Evolutionary conservation across 2,797 vertebrate genomes (phyloP).

Genomic region (Notolabrus celidotus): DNA sequence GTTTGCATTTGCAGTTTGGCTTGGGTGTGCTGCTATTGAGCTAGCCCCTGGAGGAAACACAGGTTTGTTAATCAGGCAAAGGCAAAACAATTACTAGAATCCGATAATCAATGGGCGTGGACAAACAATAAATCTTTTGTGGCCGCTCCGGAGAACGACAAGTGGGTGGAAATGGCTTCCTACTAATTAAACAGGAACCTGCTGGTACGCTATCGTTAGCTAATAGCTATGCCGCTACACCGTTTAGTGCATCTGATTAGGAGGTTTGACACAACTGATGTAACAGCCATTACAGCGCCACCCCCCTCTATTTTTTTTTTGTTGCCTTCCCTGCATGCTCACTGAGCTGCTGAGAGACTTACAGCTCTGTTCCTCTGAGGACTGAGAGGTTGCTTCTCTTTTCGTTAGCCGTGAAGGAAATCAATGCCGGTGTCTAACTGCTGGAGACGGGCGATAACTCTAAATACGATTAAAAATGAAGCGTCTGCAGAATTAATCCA

Average conservation of each 20-base stretch:
- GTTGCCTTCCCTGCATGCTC: slow-evolving; percentile 15
- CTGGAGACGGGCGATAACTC: slow-evolving; percentile 10
- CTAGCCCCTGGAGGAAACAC: slow-evolving; percentile 70
- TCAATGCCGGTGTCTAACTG: background rate
- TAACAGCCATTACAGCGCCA: slow-evolving; percentile 36
- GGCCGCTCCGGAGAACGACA: slow-evolving; percentile 45
- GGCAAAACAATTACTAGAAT: slow-evolving; percentile 86
- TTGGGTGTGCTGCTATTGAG: slow-evolving; percentile 58
- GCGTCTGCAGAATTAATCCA: slow-evolving; percentile 13
- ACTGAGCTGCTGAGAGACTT: slow-evolving; percentile 16
- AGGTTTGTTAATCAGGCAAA: slow-evolving; percentile 84
- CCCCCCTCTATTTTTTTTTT: slow-evolving; percentile 3
- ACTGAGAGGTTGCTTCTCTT: slow-evolving; percentile 3
- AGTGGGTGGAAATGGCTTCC: slow-evolving; percentile 61
- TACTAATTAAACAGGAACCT: slow-evolving; percentile 69
- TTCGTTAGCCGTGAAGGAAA: slow-evolving; percentile 5
- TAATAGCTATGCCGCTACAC: slow-evolving; percentile 72
- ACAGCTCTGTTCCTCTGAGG: slow-evolving; percentile 22
- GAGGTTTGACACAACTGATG: slow-evolving; percentile 45
- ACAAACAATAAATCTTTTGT: slow-evolving; percentile 71
- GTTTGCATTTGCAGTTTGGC: slow-evolving; percentile 36
- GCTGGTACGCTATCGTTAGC: slow-evolving; percentile 65
- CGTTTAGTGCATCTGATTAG: slow-evolving; percentile 78
- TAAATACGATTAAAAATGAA: slow-evolving; percentile 13
- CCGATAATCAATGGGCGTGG: slow-evolving; percentile 64